Conservation (phyloP, 2,113 vertebrate species). For the Engraulis encrasicolus region DNA sequence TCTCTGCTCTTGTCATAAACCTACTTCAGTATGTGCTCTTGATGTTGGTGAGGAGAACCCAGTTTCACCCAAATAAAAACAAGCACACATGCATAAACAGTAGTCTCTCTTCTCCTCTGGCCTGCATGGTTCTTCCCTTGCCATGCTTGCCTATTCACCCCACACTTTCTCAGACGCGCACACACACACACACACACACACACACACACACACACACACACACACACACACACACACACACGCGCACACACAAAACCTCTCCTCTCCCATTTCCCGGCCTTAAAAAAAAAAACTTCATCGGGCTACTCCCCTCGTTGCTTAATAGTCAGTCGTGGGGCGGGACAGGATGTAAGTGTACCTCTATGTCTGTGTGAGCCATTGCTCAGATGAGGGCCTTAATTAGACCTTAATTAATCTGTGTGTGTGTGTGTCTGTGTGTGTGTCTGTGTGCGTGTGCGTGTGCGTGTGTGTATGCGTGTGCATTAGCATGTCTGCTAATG, state of each 20-base stretch:
- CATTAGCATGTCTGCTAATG: conserved; percentile 36
- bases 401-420: conserved; percentile 60
- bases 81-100: too few relatives aligned
- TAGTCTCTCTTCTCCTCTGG: background rate
- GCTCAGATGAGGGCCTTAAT: conserved; percentile 68
- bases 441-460: background rate
- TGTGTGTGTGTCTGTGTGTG: conserved; percentile 5
- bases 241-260: background rate
- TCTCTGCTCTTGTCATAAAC: background rate
- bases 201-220: background rate
- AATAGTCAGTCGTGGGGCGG: conserved; percentile 20
- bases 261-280: background rate
- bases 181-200: background rate
- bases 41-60: conserved; percentile 21
- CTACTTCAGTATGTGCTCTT: conserved; percentile 19
- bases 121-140: background rate
- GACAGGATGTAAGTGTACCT: conserved; percentile 22
- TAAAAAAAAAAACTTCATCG: background rate
- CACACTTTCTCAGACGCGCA: background rate
- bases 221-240: background rate
- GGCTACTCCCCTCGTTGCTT: background rate
- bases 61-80: too few relatives aligned
- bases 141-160: conserved; percentile 21
- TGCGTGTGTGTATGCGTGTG: background rate
- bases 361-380: background rate